phyloP scores from a whole-genome alignment of 1,140 invertebrate species.

The Protaetia brevitarsis region DNA sequence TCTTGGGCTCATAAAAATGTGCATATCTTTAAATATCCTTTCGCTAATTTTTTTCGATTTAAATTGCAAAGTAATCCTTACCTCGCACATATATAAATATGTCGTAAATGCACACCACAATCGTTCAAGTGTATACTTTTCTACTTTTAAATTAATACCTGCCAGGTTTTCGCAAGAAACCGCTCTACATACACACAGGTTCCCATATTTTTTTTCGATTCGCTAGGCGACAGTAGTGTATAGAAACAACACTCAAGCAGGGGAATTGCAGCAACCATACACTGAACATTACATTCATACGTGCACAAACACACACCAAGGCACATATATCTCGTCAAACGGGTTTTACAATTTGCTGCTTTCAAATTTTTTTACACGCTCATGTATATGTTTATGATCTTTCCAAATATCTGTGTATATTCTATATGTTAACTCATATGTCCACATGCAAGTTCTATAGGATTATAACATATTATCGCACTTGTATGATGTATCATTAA shows the following conservation, averaged over 20 bases:
- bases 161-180: slow-evolving; percentile 7
- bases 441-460: no score
- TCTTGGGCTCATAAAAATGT: no score
- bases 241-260: slow-evolving; percentile 1
- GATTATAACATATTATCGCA: no score
- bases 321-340: slow-evolving; percentile 11
- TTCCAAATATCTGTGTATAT: no score
- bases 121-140: not conserved
- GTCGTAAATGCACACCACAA: no score
- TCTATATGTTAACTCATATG: no score
- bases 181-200: not conserved
- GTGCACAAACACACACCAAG: not conserved
- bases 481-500: no score
- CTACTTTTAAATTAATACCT: not conserved
- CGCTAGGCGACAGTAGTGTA: not conserved
- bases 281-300: not conserved
- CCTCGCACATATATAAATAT: no score
- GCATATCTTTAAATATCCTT: no score
- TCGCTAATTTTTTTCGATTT: no score
- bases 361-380: slow-evolving; percentile 12
- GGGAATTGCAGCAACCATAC: not conserved
- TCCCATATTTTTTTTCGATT: not conserved
- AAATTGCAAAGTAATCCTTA: no score
- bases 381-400: no score
- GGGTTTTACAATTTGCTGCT: slow-evolving; percentile 6